A percentile compares a stretch with the other conserved stretches of the same genome.
Conservation (phyloP, 2,113 vertebrate genomes). For the Setophaga kirtlandii region DNA sequence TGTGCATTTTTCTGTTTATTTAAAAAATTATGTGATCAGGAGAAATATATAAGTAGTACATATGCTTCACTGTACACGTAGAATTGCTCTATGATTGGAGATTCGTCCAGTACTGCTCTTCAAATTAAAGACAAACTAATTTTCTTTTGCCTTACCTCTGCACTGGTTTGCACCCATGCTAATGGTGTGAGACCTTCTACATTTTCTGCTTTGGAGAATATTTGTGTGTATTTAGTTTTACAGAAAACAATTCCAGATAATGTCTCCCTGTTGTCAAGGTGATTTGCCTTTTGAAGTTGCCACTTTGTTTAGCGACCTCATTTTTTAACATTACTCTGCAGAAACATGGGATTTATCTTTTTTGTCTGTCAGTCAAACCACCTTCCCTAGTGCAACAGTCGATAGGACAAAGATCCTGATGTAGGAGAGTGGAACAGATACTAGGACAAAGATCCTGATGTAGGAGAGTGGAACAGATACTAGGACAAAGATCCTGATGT, state of each 20-base stretch:
- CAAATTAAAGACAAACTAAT: not conserved
- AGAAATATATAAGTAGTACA: not conserved
- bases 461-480: not conserved
- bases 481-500: not conserved
- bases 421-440: not conserved
- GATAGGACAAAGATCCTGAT: not conserved
- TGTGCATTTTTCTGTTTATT: not conserved
- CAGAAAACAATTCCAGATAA: not conserved
- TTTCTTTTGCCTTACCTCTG: not conserved
- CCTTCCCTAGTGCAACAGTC: not conserved
- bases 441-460: not conserved
- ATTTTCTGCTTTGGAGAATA: not conserved
- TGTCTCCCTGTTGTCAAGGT: slow-evolving; percentile 29
- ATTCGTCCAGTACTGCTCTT: not conserved
- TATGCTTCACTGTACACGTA: not conserved
- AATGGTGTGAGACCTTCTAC: not conserved
- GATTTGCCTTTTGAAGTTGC: slow-evolving; percentile 33
- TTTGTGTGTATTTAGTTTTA: slow-evolving; percentile 36
- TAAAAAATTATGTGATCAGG: not conserved
- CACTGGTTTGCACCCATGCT: not conserved
- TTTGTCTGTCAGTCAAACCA: not conserved
- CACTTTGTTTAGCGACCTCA: not conserved
- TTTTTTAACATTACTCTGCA: slow-evolving; percentile 23
- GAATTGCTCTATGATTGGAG: not conserved
- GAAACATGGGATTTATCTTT: not conserved